Evolutionary conservation across 2,113 vertebrate genomes (phyloP).

Genomic region (Mellivora capensis): DNA sequence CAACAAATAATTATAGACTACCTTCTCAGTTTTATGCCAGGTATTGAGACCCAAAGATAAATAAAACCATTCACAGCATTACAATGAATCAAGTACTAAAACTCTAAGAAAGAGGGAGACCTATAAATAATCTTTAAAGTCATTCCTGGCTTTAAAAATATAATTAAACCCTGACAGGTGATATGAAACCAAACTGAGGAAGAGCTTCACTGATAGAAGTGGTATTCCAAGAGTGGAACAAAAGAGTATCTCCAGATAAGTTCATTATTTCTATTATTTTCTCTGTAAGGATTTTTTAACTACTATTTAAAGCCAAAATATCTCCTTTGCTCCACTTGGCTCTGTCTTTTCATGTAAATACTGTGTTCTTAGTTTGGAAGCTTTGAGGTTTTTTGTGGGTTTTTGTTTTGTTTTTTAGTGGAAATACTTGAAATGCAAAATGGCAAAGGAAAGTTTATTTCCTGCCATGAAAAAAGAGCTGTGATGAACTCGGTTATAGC

Average conservation of each 20-base stretch:
- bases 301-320: not conserved
- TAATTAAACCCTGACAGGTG: not conserved
- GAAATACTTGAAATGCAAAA: constrained; percentile 1
- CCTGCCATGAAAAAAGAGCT: not conserved
- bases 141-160: not conserved
- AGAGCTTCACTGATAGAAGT: not conserved
- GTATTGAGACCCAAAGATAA: not conserved
- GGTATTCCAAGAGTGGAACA: not conserved
- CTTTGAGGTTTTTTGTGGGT: not conserved
- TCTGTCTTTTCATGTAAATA: not conserved
- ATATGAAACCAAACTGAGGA: not conserved
- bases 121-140: not conserved
- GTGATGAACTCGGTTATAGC: not conserved
- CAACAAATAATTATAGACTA: not conserved
- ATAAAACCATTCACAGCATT: not conserved
- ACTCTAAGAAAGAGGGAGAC: not conserved
- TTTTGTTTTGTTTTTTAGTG: not conserved
- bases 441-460: not conserved
- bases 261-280: not conserved
- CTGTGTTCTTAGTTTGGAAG: not conserved
- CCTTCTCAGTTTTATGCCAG: not conserved
- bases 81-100: constrained; percentile 29
- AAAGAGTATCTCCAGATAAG: not conserved
- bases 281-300: constrained; percentile 1
- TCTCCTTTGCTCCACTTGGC: not conserved